Base-by-base conservation (phyloP, 1,140 invertebrate genomes). In the Drosophila chauvacae region DNA sequence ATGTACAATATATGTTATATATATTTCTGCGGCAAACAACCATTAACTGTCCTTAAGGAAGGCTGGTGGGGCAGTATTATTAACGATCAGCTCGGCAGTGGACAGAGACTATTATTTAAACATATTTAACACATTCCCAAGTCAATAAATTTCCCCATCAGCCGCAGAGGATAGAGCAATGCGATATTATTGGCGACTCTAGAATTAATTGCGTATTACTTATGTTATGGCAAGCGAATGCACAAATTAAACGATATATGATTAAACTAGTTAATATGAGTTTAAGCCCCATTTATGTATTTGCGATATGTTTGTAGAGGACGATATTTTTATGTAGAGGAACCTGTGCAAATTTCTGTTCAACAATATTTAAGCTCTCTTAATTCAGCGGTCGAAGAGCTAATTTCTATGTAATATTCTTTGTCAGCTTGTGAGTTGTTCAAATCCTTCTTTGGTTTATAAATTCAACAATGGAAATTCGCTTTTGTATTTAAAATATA, bases 161-260 rank as follows among this genome's bases (percentile, higher is more conserved):
- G 59, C 47, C 44, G 10, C 18, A n/a, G 23, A 48, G 23, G 44
- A 47, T 59, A 47, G 42, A 64, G 35, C 61, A 62, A 62, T 65
- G 59, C 59, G 45, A 68, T 55, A 47, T 56, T 55, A 47, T 56
- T 55, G 47, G 63, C 63, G 44, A 55, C 16, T 45, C n/a, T 70
- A 70, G 66, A 45, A 41, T 69, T 69, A 69, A 56, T 68, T 70
- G 66, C 62, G 64, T 62, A 65, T 47, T 65, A 56, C 53, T 26
- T 56, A 63, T 45, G 58, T 65, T 65, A 65, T 62, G 58, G 41
- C 20, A 45, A 68, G 62, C 47, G 26, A 68, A 45, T 35, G 66
- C 62, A 68, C 66, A 70, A 70, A 70, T 70, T 70, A 70, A 68
- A 55, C 62, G 35, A 70, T 68, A 55, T 47, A 50, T 50, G n/a